Base-by-base conservation (phyloP, 2,888 invertebrate genomes). In the Maniola hyperantus region DNA sequence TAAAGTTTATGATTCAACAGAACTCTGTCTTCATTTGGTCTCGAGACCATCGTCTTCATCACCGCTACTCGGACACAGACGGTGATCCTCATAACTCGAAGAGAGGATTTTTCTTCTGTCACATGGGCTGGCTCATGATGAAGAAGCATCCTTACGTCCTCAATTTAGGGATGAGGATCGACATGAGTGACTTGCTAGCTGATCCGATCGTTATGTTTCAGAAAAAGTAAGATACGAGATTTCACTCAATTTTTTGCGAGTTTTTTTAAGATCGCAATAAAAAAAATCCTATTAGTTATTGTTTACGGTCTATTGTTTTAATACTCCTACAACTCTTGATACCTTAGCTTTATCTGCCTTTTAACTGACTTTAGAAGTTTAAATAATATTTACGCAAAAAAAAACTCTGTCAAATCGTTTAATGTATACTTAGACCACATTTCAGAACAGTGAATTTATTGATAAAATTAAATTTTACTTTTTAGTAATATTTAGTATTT, bases 41-140 rank as follows among this genome's bases (percentile, higher is more conserved):
- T n/a, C 91, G 96, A 36, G 96, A 97, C 79, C 97, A 97, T 81
- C 93, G 96, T 6, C 94, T 96, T 68, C 97, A 97, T 77, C 97
- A 97, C 85, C 96, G 96, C 78, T 97, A 95, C 74, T 88, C 93
- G 0, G 93, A 93, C 74, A 93, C 93, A 0, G 95, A 96, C 74
- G 96, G 94, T 0, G 97, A 97, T 81, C 97, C 97, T 0, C 97
- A 97, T 84, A 97, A 97, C 80, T 93, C 96, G 0, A 94, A 93
- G 55, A 90, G 96, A 54, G 97, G 97, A 0, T 97, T 98, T 89
- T 97, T 97, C 91, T 98, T 97, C 87, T 94, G 96, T 2, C 97
- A 98, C 82, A 94, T 97, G 62, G 97, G 97, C 6, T 98, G 97
- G 97, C 87, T 97, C 20, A 93, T 97, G 93, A 88, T 90, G 69